Evolutionary conservation across 2,888 invertebrate species (phyloP).

Genomic region (Drosophila emarginata): DNA sequence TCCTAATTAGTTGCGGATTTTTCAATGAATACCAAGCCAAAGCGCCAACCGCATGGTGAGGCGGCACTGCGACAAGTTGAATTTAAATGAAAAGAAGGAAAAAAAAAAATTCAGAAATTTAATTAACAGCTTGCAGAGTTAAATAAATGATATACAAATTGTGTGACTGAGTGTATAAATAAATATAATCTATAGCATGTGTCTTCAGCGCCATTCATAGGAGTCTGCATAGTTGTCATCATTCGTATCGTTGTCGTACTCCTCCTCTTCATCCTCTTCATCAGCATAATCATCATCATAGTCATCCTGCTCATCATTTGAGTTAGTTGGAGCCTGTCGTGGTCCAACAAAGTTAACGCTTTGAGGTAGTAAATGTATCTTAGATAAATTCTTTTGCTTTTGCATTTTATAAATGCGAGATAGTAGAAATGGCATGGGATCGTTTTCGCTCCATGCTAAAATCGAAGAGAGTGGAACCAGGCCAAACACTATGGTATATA

Average conservation of each 20-base stretch:
- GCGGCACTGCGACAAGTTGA: slow-evolving; percentile 63
- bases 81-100: slow-evolving; percentile 49
- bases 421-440: slow-evolving; percentile 43
- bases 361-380: slow-evolving; percentile 40
- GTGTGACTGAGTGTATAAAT: slow-evolving; percentile 10
- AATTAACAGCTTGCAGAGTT: slow-evolving; percentile 62
- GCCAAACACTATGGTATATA: slow-evolving; percentile 5
- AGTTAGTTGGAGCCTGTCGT: slow-evolving; percentile 33
- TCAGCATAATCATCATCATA: slow-evolving; percentile 22
- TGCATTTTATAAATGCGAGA: slow-evolving; percentile 37
- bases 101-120: slow-evolving; percentile 51
- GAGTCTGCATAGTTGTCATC: slow-evolving; percentile 13
- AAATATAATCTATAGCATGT: background rate
- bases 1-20: slow-evolving; percentile 74
- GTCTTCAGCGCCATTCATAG: slow-evolving; percentile 34
- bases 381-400: slow-evolving; percentile 50
- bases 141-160: slow-evolving; percentile 48
- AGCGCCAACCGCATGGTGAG: slow-evolving; percentile 31
- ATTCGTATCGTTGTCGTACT: slow-evolving; percentile 19
- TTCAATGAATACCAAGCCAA: slow-evolving; percentile 55
- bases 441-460: slow-evolving; percentile 49
- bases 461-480: slow-evolving; percentile 5
- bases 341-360: slow-evolving; percentile 53
- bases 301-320: slow-evolving; percentile 31
- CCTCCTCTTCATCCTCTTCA: slow-evolving; percentile 15